Evolutionary conservation across 2,113 vertebrate genomes (phyloP).

Genomic region (Lipotes vexillifer): DNA sequence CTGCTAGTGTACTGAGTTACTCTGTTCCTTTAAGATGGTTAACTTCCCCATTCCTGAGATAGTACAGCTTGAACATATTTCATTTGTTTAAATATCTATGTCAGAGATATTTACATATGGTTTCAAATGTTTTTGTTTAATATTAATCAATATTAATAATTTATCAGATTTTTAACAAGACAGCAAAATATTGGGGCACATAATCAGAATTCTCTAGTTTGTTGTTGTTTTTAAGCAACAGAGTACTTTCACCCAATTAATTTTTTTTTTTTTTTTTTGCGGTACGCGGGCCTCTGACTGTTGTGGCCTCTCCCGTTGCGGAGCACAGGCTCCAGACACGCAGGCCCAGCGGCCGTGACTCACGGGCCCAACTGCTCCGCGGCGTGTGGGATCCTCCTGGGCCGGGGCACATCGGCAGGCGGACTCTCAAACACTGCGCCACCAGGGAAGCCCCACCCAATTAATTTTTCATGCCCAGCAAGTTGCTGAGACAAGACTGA

Average conservation of each 20-base stretch:
- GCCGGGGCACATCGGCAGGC: no score
- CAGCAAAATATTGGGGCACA: neutral
- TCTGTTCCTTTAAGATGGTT: neutral
- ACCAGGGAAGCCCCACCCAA: neutral
- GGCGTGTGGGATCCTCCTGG: no score
- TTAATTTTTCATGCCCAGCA: constrained; percentile 16
- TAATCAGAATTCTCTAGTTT: neutral
- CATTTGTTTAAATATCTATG: neutral
- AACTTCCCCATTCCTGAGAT: neutral
- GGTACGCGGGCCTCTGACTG: no score
- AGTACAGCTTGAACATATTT: neutral
- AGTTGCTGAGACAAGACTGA: neutral
- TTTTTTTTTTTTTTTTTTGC: neutral
- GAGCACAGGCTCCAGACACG: no score
- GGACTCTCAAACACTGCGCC: no score
- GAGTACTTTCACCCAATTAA: neutral
- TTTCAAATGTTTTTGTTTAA: neutral
- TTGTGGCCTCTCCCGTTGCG: no score
- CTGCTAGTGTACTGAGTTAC: neutral
- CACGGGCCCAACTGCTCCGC: no score
- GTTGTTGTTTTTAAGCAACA: neutral
- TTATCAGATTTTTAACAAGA: neutral
- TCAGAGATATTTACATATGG: neutral
- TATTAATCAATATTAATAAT: neutral
- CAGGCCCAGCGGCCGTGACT: no score